These are phyloP conservation scores for Meles meles DNA, from an alignment of 2,113 vertebrate genomes.

Conservation along the genomic window DNA sequence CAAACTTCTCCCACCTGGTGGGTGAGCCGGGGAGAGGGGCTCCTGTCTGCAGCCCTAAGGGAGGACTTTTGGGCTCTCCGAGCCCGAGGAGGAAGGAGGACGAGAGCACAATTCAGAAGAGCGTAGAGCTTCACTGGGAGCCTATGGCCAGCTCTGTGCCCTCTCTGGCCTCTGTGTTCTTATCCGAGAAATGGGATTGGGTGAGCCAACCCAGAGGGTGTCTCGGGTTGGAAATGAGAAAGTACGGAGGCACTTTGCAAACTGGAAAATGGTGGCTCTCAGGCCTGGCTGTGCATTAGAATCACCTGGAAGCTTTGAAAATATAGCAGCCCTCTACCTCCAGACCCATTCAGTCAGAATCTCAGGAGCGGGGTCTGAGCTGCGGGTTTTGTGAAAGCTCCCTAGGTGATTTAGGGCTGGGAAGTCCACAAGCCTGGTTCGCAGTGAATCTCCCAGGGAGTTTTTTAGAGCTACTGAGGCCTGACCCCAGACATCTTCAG, in stretches of 20 bases:
- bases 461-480: neutral
- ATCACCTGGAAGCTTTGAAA: neutral
- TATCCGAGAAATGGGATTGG: neutral
- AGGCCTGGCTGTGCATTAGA: neutral
- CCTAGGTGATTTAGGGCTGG: neutral
- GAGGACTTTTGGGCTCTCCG: neutral
- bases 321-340: neutral
- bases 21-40: neutral
- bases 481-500: neutral
- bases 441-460: neutral
- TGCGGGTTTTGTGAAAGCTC: neutral
- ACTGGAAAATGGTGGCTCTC: neutral
- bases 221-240: neutral
- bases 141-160: neutral
- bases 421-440: neutral
- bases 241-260: neutral
- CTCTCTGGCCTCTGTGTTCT: neutral
- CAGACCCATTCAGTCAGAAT: neutral
- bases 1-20: accelerated
- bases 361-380: neutral
- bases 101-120: neutral
- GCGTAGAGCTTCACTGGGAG: accelerated
- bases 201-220: neutral
- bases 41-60: neutral
- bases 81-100: neutral